Evolutionary conservation across 2,797 vertebrate species (phyloP).

Genomic region (Chiroxiphia lanceolata): DNA sequence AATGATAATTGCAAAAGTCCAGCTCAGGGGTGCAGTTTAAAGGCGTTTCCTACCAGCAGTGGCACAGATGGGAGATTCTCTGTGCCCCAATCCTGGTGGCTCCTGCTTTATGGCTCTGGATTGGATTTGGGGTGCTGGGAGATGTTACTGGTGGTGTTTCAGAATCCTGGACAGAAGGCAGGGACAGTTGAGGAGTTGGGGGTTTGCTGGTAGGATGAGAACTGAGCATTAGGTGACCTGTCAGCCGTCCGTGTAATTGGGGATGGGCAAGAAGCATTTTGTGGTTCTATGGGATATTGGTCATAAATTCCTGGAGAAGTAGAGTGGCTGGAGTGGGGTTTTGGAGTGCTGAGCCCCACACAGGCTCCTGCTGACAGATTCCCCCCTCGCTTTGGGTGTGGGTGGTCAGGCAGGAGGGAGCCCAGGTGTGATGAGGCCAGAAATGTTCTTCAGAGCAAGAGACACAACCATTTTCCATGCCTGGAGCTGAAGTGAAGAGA

Average conservation of each 20-base stretch:
- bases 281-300: neutral
- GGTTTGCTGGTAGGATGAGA: neutral
- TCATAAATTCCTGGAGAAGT: neutral
- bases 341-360: neutral
- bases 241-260: rapidly evolving
- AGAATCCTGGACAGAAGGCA: neutral
- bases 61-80: neutral
- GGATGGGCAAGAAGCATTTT: neutral
- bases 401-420: neutral
- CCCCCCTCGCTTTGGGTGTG: rapidly evolving
- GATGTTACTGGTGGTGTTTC: neutral
- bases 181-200: neutral
- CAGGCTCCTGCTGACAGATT: neutral
- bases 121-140: neutral
- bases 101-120: neutral
- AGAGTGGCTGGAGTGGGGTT: neutral
- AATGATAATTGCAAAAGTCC: neutral
- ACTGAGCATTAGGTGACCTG: neutral
- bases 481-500: neutral
- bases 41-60: neutral
- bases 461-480: neutral
- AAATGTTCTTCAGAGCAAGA: neutral
- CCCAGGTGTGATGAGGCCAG: neutral
- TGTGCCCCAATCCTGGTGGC: neutral
- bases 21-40: neutral